Base-by-base conservation (phyloP, 2,113 vertebrate species). In the Halcyon senegalensis region DNA sequence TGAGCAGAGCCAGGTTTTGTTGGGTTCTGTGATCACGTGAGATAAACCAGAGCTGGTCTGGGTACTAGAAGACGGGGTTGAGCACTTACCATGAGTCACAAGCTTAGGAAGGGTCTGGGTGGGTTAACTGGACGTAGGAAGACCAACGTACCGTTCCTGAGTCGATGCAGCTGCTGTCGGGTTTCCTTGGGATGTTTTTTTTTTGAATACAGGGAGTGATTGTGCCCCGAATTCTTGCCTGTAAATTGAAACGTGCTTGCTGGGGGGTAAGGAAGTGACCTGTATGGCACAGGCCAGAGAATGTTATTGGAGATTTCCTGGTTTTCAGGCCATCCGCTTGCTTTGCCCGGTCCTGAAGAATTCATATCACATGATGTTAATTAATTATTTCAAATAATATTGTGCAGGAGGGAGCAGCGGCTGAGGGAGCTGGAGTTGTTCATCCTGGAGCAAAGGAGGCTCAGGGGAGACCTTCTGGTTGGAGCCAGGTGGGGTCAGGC, bases 1-100 rank as follows among this genome's bases (percentile, higher is more conserved):
- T 24, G 33, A 56, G 51, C 0, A 0, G 56, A 55, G 31, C 0
- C 1, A 68, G 51, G 27, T 43, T 77, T 84, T 64, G 25, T 20
- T 82, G 81, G 31, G 55, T 43, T 92, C 68, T 88, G 27, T 46
- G 73, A 63, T 44, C 69, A 59, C 50, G n/a, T 74, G 92, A 96
- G 44, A 79, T 90, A 55, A 90, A 78, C 9, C 60, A 72, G 41
- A 16, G 69, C 88, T 73, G 56, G 60, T 55, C 46, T 84, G 39
- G 56, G 12, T 81, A 25, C 58, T 60, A 15, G 78, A 51, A 23
- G 35, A 60, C 0, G 20, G 68, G 69, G 31, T 21, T 56, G 93
- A 62, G 46, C 25, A 46, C 37, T 35, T 63, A 76, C 21, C 3
- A 1, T 10, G 39, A 67, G 9, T 67, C 79, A 76, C 12, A 41